Evolutionary conservation across 1,140 invertebrate species (phyloP), one percentile per base, ranked within the genome.

Genomic region (Armadillidium nasatum): DNA sequence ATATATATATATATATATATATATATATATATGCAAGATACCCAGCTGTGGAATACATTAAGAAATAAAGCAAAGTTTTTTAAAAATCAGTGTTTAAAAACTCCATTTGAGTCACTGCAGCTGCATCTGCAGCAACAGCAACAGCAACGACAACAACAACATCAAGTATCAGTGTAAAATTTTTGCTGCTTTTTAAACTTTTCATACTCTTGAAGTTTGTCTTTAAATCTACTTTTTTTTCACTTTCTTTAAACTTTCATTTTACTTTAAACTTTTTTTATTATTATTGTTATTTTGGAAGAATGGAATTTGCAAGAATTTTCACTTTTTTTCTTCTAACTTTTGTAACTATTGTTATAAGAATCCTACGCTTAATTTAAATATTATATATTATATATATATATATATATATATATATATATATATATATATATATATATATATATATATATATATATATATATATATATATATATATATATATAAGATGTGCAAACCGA

Each of bases 391-490:
- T n/a, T 66, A 68, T 68, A n/a, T 15, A 68, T 23, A 68, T 23
- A 68, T 23, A 68, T 9, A 13, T 21, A 66, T 66, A 66, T 66
- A 66, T 15, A 68, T 15, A 68, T 15, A 68, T 15, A 68, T n/a
- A 68, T n/a, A 13, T 10, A 68, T 66, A 66, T 66, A 66, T 66
- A 66, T 66, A 66, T 66, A 66, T 66, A 66, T 66, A 66, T 66
- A 66, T 66, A 66, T 66, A 66, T 66, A 66, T 66, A 66, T 66
- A 66, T 66, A 66, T 66, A 66, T 66, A 66, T 66, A 66, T 66
- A 66, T 66, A 66, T 66, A 66, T 66, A 66, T 66, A 66, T 66
- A 66, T 66, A 66, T 66, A n/a, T n/a, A n/a, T n/a, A n/a, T n/a
- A n/a, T n/a, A n/a, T n/a, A n/a, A n/a, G n/a, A n/a, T n/a, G n/a